Base-by-base conservation (phyloP, 2,113 vertebrate genomes). In the Nibea coibor region DNA sequence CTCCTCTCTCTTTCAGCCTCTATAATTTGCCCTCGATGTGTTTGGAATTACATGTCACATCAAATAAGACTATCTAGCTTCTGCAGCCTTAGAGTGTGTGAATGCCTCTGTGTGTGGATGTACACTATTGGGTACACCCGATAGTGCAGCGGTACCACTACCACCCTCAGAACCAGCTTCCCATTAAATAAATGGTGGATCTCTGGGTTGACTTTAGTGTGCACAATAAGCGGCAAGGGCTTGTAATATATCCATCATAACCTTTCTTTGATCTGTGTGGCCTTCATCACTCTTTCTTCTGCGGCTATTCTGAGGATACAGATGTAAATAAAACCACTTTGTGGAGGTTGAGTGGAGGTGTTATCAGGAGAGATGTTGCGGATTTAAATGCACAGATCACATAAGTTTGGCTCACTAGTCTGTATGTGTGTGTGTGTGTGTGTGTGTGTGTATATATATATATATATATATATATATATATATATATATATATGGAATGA, bases 21-120 rank as follows among this genome's bases (percentile, higher is more conserved):
- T 80, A 53, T 83, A 80, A 87, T 87, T 89, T 81, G 26, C 71
- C 75, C 66, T 81, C 47, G 16, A 73, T 83, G 78, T 82, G 76
- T 72, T 87, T 83, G 82, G 71, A 88, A 89, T 87, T 87, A 78
- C 50, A 58, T 78, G 81, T 82, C 85, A 88, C 83, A 89, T 89
- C 67, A 83, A 88, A 84, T 85, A 81, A 86, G 35, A 61, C 78
- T 76, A 75, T 84, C 84, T 80, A 61, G 24, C 19, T 62, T 78
- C 73, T 83, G 79, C 71, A 86, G 78, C 65, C 56, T 47, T 57
- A 8, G 58, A 45, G 50, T n/a, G 63, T 76, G 79, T 74, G 54
- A 51, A 56, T 68, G 39, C 47, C 35, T 56, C 53, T 39, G 48
- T 54, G 24, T 26, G 24, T 26, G 24, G 24, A 26, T 26, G 24